Percentiles rank a stretch among this genome's conserved stretches.
Conservation (phyloP, 2,888 invertebrate genomes). For the Aphrophora alni region DNA sequence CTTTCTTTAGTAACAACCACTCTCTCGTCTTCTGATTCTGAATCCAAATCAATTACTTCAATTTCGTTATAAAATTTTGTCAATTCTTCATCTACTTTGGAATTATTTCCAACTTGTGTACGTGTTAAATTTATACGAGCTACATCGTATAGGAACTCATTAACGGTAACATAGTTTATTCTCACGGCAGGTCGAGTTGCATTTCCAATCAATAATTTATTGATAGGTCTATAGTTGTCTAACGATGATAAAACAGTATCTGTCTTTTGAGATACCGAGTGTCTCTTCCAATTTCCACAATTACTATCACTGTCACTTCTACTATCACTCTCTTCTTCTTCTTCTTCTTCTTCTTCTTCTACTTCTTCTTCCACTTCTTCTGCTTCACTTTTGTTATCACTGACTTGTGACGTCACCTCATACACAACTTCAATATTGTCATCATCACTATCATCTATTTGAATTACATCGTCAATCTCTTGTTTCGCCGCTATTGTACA, state of each 20-base stretch:
- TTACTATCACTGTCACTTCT: slow-evolving; percentile 23
- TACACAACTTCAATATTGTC: slow-evolving; percentile 28
- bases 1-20: not conserved
- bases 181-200: not conserved
- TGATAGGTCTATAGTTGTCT: not conserved
- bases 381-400: not conserved
- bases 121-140: not conserved
- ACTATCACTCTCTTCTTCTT: slow-evolving; percentile 22
- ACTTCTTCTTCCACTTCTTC: not conserved
- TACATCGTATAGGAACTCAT: slow-evolving; percentile 23
- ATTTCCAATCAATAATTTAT: not conserved
- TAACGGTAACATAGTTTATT: slow-evolving; percentile 14
- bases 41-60: slow-evolving; percentile 27
- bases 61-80: slow-evolving; percentile 20
- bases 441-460: slow-evolving; percentile 34
- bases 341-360: not conserved
- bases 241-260: not conserved
- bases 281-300: slow-evolving; percentile 38
- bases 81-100: slow-evolving; percentile 4
- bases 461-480: slow-evolving; percentile 12
- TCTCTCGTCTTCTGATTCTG: not conserved
- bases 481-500: slow-evolving; percentile 6
- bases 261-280: not conserved
- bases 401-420: slow-evolving; percentile 6
- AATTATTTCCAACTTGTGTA: not conserved